Evolutionary conservation across 2,888 invertebrate species (phyloP), one percentile per base, ranked within the genome.

Genomic region (Troides aeacus): DNA sequence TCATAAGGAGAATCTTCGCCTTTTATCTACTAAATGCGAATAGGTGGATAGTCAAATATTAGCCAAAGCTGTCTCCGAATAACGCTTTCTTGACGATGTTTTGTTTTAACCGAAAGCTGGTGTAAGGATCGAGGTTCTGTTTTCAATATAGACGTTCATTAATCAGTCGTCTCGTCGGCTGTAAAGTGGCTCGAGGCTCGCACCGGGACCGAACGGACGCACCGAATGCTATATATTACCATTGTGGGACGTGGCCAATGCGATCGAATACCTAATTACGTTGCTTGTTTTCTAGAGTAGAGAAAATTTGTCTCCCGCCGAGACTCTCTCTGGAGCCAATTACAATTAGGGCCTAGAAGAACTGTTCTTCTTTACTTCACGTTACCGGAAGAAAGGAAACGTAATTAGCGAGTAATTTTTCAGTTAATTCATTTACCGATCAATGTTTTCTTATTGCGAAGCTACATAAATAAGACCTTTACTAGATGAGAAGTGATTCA

Each of bases 181-280:
- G 72, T 73, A 73, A 74, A 70, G 66, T 53, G 57, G 23, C 58
- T 59, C 21, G 66, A 8, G 64, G 64, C 24, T 66, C 62, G 72
- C 46, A 15, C 15, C 46, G 4, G 46, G 46, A 73, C 71, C 71
- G 75, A 73, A 74, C 74, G 70, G 72, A 69, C 72, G 73, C 72
- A 70, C 71, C 59, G 75, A 72, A 72, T 74, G 75, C 75, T 75
- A 75, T 78, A 78, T 79, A 79, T 80, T 79, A 77, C 78, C 77
- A 80, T 78, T 75, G 76, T 75, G 74, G 75, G 78, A 79, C 79
- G 78, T 77, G 78, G 75, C 72, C 76, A 73, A 74, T 70, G 76
- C 73, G 76, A 70, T 74, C 76, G 78, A 78, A 78, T 79, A 77
- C 79, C 79, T 79, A 78, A 79, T 79, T 77, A 75, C 75, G 69